These are phyloP conservation scores for Platypus cylindrus DNA, from an alignment of 2,888 invertebrate species.

Conservation along the genomic window DNA sequence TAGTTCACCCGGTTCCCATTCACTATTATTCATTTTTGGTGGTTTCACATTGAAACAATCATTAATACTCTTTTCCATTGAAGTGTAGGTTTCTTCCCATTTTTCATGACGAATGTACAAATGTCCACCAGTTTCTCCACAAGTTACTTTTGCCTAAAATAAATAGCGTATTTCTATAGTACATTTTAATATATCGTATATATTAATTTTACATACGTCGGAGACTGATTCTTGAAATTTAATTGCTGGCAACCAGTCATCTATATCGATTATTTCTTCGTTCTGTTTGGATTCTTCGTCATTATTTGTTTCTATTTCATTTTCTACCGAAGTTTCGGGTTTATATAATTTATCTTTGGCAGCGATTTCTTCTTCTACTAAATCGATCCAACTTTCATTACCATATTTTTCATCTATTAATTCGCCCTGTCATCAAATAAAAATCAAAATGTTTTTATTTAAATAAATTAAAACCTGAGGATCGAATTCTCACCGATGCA, in stretches of 20 bases:
- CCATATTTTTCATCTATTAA: too few species aligned
- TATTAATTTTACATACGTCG: too few species aligned
- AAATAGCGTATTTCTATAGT: too few species aligned
- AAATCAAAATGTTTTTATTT: too few species aligned
- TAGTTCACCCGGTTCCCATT: conserved; percentile 50
- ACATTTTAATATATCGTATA: too few species aligned
- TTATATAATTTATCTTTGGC: too few species aligned
- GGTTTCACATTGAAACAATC: conserved; percentile 20
- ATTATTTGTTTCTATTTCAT: too few species aligned
- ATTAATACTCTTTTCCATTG: conserved; percentile 25
- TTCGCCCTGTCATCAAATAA: too few species aligned
- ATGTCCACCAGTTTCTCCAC: conserved; percentile 41
- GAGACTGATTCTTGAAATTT: conserved; percentile 42
- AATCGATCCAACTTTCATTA: neutral
- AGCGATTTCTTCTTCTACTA: neutral
- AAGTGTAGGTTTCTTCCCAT: conserved; percentile 20
- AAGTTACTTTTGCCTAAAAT: conserved; percentile 42
- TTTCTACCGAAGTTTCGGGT: too few species aligned
- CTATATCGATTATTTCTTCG: conserved; percentile 20
- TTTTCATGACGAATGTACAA: conserved; percentile 34
- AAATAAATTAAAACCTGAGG: too few species aligned
- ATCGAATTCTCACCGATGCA: too few species aligned
- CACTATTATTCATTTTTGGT: conserved; percentile 6
- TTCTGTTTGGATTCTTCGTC: conserved; percentile 37
- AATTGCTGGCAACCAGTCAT: conserved; percentile 49